Evolutionary conservation across 2,797 vertebrate genomes (phyloP).

Genomic region (Labeo calbasu): DNA sequence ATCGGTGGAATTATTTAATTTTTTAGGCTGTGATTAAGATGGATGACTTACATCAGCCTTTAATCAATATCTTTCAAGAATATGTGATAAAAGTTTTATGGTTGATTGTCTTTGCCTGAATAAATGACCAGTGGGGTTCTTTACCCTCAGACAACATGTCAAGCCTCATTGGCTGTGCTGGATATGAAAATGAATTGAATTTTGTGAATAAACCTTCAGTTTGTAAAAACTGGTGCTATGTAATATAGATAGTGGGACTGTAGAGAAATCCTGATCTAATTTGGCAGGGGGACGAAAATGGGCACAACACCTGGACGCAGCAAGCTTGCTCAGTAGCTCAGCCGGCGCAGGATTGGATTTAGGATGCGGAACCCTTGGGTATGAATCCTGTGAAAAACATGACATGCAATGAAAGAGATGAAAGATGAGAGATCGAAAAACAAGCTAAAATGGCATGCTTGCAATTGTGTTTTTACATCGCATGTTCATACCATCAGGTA

Average conservation of each 20-base stretch:
- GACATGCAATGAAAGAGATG: too few species aligned
- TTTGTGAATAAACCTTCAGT: conserved; percentile 18
- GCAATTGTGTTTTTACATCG: too few species aligned
- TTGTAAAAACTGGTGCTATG: background rate
- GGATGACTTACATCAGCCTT: conserved; percentile 27
- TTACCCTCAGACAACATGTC: conserved; percentile 46
- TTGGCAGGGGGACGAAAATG: too few species aligned
- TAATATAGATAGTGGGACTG: background rate
- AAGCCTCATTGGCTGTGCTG: conserved; percentile 46
- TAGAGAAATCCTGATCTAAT: background rate
- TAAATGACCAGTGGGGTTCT: conserved; percentile 36
- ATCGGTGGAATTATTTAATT: conserved; percentile 9
- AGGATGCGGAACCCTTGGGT: too few species aligned
- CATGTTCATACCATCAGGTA: too few species aligned
- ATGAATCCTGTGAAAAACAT: too few species aligned
- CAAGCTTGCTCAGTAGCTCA: too few species aligned
- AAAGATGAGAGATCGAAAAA: too few species aligned
- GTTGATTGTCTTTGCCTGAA: conserved; percentile 48
- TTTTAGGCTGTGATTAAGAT: conserved; percentile 40
- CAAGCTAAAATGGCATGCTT: too few species aligned
- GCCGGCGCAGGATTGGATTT: too few species aligned
- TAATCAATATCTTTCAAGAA: conserved; percentile 49
- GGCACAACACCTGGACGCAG: too few species aligned
- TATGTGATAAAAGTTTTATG: conserved; percentile 43
- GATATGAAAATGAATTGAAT: conserved; percentile 34